Conservation (phyloP, 2,888 invertebrate species). For the Nemurella pictetii region DNA sequence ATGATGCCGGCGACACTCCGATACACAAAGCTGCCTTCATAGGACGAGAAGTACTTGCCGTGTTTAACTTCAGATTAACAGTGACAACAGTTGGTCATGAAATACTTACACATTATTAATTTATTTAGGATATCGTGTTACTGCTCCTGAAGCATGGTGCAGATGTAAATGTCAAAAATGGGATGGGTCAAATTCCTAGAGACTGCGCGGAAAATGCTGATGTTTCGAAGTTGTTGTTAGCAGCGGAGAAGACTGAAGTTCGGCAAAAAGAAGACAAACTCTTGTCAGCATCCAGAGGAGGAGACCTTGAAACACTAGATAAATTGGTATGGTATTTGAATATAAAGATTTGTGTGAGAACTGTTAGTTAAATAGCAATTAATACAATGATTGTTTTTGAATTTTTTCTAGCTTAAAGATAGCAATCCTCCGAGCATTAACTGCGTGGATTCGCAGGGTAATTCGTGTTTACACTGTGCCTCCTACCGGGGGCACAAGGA, state of each 20-base stretch:
- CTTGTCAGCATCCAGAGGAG: slow-evolving; percentile 64
- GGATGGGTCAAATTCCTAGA: slow-evolving; percentile 63
- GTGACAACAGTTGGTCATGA: slow-evolving; percentile 8
- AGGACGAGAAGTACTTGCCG: slow-evolving; percentile 68
- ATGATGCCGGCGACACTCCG: slow-evolving; percentile 67
- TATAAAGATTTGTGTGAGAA: not conserved
- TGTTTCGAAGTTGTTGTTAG: slow-evolving; percentile 59
- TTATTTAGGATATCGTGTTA: slow-evolving; percentile 62
- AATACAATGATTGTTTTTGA: too few relatives aligned
- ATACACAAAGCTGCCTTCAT: slow-evolving; percentile 71
- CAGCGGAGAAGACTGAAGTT: slow-evolving; percentile 63
- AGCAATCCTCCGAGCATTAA: slow-evolving; percentile 64
- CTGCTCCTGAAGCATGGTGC: slow-evolving; percentile 64
- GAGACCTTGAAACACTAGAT: slow-evolving; percentile 60
- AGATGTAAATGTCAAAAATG: slow-evolving; percentile 65
- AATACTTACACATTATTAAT: slow-evolving; percentile 8
- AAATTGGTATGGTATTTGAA: slow-evolving; percentile 54
- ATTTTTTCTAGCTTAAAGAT: slow-evolving; percentile 57
- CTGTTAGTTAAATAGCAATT: not conserved
- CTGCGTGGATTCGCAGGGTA: slow-evolving; percentile 65
- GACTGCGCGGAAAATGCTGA: slow-evolving; percentile 60
- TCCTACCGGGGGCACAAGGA: slow-evolving; percentile 67
- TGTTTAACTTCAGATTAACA: slow-evolving; percentile 12
- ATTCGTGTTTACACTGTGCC: slow-evolving; percentile 67
- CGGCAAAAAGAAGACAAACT: slow-evolving; percentile 59